A percentile compares a stretch with the other conserved stretches of the same genome.
Evolutionary conservation across 2,113 vertebrate genomes (phyloP).

Genomic region (Arothron firmamentum): DNA sequence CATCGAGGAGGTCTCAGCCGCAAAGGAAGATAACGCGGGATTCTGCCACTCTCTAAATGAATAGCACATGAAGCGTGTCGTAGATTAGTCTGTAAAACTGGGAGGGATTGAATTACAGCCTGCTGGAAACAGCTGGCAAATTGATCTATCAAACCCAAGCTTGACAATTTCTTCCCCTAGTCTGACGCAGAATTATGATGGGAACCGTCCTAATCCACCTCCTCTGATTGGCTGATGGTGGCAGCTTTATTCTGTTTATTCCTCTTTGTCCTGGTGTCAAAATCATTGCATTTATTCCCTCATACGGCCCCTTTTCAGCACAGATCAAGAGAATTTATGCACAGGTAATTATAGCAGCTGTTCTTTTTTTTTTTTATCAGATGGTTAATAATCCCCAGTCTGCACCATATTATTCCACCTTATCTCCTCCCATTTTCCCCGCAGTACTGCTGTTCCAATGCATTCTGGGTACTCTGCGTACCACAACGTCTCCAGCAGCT

Average conservation of each 20-base stretch:
- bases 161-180: slow-evolving; percentile 64
- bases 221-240: slow-evolving; percentile 51
- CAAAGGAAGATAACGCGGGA: slow-evolving; percentile 60
- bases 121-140: slow-evolving; percentile 61
- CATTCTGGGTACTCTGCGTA: slow-evolving; percentile 29
- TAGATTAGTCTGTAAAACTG: slow-evolving; percentile 68
- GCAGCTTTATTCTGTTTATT: slow-evolving; percentile 42
- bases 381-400: slow-evolving; percentile 14
- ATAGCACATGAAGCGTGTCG: slow-evolving; percentile 68
- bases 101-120: slow-evolving; percentile 64
- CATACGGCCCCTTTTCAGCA: neutral
- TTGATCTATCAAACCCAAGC: slow-evolving; percentile 73
- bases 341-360: neutral
- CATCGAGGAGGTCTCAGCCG: slow-evolving; percentile 41
- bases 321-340: neutral
- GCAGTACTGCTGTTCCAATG: slow-evolving; percentile 5
- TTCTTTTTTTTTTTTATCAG: slow-evolving; percentile 9
- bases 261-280: slow-evolving; percentile 33
- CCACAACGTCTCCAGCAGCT: slow-evolving; percentile 24
- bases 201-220: slow-evolving; percentile 67
- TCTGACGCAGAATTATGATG: slow-evolving; percentile 61
- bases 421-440: neutral
- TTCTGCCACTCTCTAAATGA: slow-evolving; percentile 71
- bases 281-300: slow-evolving; percentile 10
- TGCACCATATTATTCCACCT: slow-evolving; percentile 1